A percentile compares a stretch with the other conserved stretches of the same genome.
Evolutionary conservation across 2,113 vertebrate genomes (phyloP).

Genomic region (Hiodon alosoides): DNA sequence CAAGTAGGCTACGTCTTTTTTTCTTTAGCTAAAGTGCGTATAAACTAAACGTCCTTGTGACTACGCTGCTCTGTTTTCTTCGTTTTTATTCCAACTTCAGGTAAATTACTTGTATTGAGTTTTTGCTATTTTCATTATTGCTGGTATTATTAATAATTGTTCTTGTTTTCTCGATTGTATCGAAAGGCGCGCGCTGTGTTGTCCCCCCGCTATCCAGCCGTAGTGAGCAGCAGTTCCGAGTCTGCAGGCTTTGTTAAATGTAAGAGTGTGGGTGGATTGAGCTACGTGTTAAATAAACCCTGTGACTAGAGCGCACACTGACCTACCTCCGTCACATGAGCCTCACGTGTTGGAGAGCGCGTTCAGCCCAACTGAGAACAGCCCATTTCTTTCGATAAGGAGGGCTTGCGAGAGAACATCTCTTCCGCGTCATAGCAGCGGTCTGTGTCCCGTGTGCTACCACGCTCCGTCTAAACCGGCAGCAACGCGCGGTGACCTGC

Average conservation of each 20-base stretch:
- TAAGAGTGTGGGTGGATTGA: conserved; percentile 72
- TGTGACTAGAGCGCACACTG: conserved; percentile 75
- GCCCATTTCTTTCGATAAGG: conserved; percentile 45
- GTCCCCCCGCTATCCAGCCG: conserved; percentile 44
- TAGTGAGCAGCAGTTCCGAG: conserved; percentile 37
- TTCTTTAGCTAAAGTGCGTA: conserved; percentile 4
- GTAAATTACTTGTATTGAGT: background rate
- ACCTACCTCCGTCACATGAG: conserved; percentile 82
- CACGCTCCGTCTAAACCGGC: conserved; percentile 45
- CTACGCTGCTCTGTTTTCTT: background rate
- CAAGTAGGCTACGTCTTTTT: conserved; percentile 2
- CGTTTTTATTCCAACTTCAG: conserved; percentile 2
- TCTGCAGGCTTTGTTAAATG: conserved; percentile 68
- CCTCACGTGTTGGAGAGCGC: conserved; percentile 86
- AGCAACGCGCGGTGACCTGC: conserved; percentile 5
- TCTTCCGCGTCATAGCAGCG: conserved; percentile 38
- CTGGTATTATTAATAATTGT: conserved; percentile 10
- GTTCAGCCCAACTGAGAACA: conserved; percentile 50
- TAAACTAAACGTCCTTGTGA: conserved; percentile 16
- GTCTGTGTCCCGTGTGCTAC: conserved; percentile 57
- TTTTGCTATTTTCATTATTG: conserved; percentile 10
- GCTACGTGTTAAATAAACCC: conserved; percentile 82
- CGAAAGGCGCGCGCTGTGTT: conserved; percentile 26
- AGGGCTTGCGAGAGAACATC: conserved; percentile 42
- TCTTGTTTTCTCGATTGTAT: background rate